Evolutionary conservation across 1,140 invertebrate genomes (phyloP), one percentile per base, ranked within the genome.

Genomic region (Pseudomyrmex concolor): DNA sequence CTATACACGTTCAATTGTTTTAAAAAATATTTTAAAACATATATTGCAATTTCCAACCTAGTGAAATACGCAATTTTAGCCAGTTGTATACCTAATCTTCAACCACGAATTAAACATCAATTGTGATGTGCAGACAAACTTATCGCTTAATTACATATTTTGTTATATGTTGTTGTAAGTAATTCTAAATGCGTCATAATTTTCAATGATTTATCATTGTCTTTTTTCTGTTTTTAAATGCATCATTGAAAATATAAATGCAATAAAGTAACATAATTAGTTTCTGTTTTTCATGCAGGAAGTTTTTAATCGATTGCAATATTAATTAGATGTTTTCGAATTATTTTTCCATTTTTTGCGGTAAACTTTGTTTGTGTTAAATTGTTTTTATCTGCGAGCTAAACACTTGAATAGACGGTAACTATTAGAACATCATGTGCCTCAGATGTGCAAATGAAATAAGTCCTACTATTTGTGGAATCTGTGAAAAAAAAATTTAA

Each of bases 321-420:
- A 9, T 10, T 10, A 17, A 8, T 2, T 8, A 43, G n/a, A 48
- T 66, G 9, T 13, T 1, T 2, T 10, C 15, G 50, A 54, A 54
- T n/a, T 2, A n/a, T n/a, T n/a, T n/a, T 34, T 45, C 34, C 54
- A 54, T n/a, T 4, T 43, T 34, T 34, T 34, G 4, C 34, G 5
- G 34, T 34, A 34, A 34, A 34, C 54, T 15, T 1, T n/a, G 5
- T 13, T 13, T 63, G 5, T 2, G 13, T 59, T 51, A 51, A 72
- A 48, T n/a, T 5, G 34, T n/a, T 50, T 77, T 45, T 77, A 66
- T 2, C 25, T 45, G 34, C 17, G 12, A 22, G 25, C 22, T 43
- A 77, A 77, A 77, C 55, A 55, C 57, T 57, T 17, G 62, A 2
- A 57, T 67, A 57, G 67, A 66, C 45, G 55, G n/a, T n/a, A 67